Evolutionary conservation across 2,113 vertebrate species (phyloP), one percentile per base, ranked within the genome.

Genomic region (Laticauda colubrina): DNA sequence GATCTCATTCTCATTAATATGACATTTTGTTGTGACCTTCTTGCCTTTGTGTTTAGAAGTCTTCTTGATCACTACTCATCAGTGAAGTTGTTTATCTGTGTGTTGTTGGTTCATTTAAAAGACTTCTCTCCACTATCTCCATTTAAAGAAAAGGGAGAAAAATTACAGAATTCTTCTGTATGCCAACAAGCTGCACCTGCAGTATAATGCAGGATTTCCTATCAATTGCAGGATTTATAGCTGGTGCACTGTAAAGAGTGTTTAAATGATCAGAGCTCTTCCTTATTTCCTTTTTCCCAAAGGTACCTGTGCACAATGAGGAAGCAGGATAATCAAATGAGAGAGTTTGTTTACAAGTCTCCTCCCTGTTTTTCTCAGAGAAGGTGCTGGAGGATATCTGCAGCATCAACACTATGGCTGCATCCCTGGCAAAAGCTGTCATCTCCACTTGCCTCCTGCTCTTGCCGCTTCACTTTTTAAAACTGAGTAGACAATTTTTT

Each of bases 341-440:
- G 96, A 54, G 39, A 88, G 55, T 85, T 96, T 93, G 92, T 14
- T 88, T 94, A 75, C n/a, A 88, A 81, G 43, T 20, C 89, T 85
- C 93, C 91, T 90, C 91, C 93, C 89, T 53, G 53, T 87, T 75
- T 23, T 59, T 89, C 14, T 81, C 81, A 90, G 57, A 10, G 54
- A 34, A 61, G 18, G 5, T 59, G 56, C 34, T 43, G 75, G 3
- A 81, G 34, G 34, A 43, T 81, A 20, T 43, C 18, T 81, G 75
- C 34, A 81, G 34, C 75, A 43, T 81, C 5, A 81, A 43, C 18
- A 81, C 34, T 10, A 81, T 2, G 1, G 34, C 75, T 81, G 75
- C 18, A 81, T 39, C 75, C 20, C 3, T 81, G 34, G 34, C 75
- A 81, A 43, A 6, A 21, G 34, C 75, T 81, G 18, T 43, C 7